Evolutionary conservation across 2,797 vertebrate species (phyloP), one percentile per base, ranked within the genome.

Genomic region (Fistularia tabacaria): DNA sequence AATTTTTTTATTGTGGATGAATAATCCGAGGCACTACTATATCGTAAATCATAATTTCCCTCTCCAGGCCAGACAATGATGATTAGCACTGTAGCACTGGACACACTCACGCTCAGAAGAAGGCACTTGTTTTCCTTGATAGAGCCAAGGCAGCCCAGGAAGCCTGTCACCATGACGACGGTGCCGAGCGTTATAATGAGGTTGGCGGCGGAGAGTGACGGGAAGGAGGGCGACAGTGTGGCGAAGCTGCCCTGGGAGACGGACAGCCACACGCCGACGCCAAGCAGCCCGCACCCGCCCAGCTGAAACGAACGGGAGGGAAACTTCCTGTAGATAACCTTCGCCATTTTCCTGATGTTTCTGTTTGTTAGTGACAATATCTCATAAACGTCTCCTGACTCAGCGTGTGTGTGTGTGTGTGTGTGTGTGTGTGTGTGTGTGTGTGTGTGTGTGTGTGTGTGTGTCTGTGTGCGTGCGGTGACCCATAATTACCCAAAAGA

Each of bases 111-210:
- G 25, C 95, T 98, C 77, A 99, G 84, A 49, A 99, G 91, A 73
- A 99, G 93, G 87, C 95, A 98, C 91, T 98, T 98, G 89, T 97
- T 99, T 89, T 99, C 97, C 89, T 98, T 99, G 90, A 99, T 97
- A 89, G 97, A 94, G 48, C 97, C 97, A 51, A 99, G 88, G 77
- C 97, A 99, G 36, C 97, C 97, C 47, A 99, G 89, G 82, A 99
- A 99, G 40, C 96, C 97, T 0, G 95, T 98, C 74, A 99, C 93
- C 97, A 99, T 99, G 87, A 98, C 81, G 8, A 98, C 85, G 14
- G 94, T 92, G 56, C 97, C 97, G 0, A 98, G 84, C 66, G 92
- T 92, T 72, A 98, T 97, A 81, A 99, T 92, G 10, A 99, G 89
- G 69, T 99, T 99, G 91, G 97, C 97, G 7, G 97, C 97, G 0